Percentiles rank a stretch among this genome's conserved stretches.
These are phyloP conservation scores for Battus philenor DNA, from an alignment of 1,140 invertebrate species.

Conservation along the genomic window DNA sequence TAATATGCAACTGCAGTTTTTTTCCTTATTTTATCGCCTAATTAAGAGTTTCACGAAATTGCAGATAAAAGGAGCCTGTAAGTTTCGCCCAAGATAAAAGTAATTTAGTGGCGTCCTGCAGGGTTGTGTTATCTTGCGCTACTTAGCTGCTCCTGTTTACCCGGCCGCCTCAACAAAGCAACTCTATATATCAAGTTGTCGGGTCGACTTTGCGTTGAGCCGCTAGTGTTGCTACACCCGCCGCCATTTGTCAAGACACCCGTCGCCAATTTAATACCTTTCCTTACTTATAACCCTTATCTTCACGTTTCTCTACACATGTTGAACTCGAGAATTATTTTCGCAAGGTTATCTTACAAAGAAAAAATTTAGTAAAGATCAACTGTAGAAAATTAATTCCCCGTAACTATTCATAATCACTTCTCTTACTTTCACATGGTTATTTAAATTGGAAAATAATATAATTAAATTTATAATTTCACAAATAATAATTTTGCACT, in stretches of 20 bases:
- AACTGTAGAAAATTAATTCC: background rate
- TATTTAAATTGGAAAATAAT: background rate
- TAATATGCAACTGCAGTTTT: constrained; percentile 11
- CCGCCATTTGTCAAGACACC: constrained; percentile 53
- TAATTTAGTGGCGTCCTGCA: constrained; percentile 55
- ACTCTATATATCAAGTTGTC: constrained; percentile 68
- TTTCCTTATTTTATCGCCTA: constrained; percentile 4
- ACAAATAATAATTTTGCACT: too few relatives aligned
- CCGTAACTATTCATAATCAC: background rate
- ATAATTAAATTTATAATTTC: background rate
- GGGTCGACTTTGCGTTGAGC: constrained; percentile 42
- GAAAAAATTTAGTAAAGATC: too few relatives aligned
- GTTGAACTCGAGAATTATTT: background rate
- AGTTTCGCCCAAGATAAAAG: constrained; percentile 45
- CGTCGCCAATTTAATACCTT: constrained; percentile 31
- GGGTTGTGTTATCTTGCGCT: constrained; percentile 41
- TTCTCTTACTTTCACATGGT: background rate
- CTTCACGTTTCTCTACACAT: background rate
- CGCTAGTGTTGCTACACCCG: constrained; percentile 49
- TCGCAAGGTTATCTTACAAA: too few relatives aligned
- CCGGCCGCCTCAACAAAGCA: constrained; percentile 53
- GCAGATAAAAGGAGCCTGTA: constrained; percentile 30
- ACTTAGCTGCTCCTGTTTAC: constrained; percentile 51
- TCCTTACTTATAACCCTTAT: constrained; percentile 11
- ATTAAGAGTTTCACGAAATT: constrained; percentile 23